Evolutionary conservation across 2,113 vertebrate genomes (phyloP).

Genomic region (Haemorhous mexicanus): DNA sequence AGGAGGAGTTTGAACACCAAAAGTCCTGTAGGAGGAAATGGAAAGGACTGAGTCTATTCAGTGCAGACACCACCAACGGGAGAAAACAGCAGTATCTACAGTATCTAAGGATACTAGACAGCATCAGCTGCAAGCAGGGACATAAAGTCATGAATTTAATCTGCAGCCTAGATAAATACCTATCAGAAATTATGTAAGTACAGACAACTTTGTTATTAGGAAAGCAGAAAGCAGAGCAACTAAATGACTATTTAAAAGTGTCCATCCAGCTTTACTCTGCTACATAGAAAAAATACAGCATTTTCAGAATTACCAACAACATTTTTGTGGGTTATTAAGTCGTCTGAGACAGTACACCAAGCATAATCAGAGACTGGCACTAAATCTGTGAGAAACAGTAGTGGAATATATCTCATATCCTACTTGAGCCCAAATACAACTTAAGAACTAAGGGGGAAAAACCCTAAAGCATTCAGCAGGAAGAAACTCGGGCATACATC

Average conservation of each 20-base stretch:
- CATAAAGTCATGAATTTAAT: neutral
- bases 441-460: neutral
- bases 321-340: neutral
- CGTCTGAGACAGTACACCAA: neutral
- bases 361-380: neutral
- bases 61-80: neutral
- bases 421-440: neutral
- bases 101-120: neutral
- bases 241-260: neutral
- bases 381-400: fast-evolving
- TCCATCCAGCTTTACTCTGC: neutral
- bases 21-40: neutral
- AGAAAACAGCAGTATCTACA: neutral
- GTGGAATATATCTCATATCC: neutral
- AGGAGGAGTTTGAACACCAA: neutral
- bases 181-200: neutral
- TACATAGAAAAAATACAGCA: neutral
- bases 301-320: neutral
- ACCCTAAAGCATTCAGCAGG: fast-evolving
- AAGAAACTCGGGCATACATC: fast-evolving
- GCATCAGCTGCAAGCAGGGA: neutral
- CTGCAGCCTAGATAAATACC: neutral
- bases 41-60: neutral
- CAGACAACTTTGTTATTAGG: neutral
- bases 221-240: neutral